These are phyloP conservation scores for Nannoperca australis DNA, from an alignment of 2,797 vertebrate species.

Conservation along the genomic window DNA sequence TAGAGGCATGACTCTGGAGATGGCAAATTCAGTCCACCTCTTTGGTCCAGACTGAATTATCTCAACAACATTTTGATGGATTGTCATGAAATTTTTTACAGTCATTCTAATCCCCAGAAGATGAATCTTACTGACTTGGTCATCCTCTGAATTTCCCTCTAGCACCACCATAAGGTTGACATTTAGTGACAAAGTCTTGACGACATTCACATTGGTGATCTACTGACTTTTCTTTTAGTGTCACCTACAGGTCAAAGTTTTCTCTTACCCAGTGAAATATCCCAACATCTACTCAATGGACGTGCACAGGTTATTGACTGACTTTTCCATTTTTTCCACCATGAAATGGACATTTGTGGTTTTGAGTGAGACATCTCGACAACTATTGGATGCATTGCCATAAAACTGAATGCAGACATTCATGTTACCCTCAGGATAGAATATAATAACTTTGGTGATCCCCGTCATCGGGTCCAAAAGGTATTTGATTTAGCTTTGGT, in stretches of 20 bases:
- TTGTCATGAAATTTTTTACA: background rate
- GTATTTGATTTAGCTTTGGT: background rate
- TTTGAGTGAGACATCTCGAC: background rate
- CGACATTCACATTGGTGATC: background rate
- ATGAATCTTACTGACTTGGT: background rate
- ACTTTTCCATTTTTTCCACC: background rate
- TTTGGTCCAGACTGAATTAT: conserved; percentile 5
- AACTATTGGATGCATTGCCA: background rate
- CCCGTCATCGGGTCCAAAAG: background rate
- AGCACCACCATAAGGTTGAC: too few species aligned
- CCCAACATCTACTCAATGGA: background rate
- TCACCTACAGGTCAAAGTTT: background rate
- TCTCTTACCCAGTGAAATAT: background rate
- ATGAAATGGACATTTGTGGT: background rate
- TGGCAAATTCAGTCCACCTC: background rate
- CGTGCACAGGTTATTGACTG: background rate
- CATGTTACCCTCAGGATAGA: background rate
- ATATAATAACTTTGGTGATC: background rate
- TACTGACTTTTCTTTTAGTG: background rate
- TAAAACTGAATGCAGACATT: background rate
- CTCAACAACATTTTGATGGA: background rate
- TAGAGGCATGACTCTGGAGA: background rate
- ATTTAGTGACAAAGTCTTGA: background rate
- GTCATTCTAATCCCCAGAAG: background rate
- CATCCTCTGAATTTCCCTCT: too few species aligned